Evolutionary conservation across 2,113 vertebrate genomes (phyloP).

Genomic region (Ptychochromis oligacanthus): DNA sequence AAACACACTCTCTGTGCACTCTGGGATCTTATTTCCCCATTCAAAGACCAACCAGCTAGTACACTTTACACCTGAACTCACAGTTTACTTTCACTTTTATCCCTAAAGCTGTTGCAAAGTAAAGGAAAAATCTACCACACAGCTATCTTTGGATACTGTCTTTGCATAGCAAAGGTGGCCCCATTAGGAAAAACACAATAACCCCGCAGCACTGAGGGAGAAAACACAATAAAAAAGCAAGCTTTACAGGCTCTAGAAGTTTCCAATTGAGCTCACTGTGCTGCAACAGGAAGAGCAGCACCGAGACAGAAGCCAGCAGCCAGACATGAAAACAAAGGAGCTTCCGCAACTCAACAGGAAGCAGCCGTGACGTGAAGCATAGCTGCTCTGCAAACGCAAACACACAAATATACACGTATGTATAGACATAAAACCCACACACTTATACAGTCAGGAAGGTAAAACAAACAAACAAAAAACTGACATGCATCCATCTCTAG

Average conservation of each 20-base stretch:
- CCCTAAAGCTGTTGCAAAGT: neutral
- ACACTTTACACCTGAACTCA: neutral
- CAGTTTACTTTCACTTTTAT: neutral
- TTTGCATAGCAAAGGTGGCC: neutral
- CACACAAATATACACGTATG: neutral
- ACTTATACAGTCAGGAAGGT: neutral
- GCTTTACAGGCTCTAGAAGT: slow-evolving; percentile 20
- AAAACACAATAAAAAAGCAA: slow-evolving; percentile 4
- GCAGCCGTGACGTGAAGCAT: slow-evolving; percentile 42
- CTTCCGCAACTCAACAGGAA: slow-evolving; percentile 79
- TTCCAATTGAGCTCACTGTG: slow-evolving; percentile 33
- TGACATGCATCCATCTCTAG: neutral
- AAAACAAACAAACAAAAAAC: too few species aligned
- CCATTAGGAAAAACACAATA: neutral
- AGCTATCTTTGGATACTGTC: neutral
- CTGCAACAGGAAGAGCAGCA: slow-evolving; percentile 60
- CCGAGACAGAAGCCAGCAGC: slow-evolving; percentile 49
- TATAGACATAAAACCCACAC: neutral
- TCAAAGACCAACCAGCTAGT: neutral
- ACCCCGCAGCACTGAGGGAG: neutral
- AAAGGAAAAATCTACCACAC: neutral
- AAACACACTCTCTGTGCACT: neutral
- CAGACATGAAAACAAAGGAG: slow-evolving; percentile 67
- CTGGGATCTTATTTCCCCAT: neutral
- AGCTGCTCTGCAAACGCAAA: slow-evolving; percentile 43